Base-by-base conservation (phyloP, 1,140 invertebrate species). In the Trigoniulus corallinus region DNA sequence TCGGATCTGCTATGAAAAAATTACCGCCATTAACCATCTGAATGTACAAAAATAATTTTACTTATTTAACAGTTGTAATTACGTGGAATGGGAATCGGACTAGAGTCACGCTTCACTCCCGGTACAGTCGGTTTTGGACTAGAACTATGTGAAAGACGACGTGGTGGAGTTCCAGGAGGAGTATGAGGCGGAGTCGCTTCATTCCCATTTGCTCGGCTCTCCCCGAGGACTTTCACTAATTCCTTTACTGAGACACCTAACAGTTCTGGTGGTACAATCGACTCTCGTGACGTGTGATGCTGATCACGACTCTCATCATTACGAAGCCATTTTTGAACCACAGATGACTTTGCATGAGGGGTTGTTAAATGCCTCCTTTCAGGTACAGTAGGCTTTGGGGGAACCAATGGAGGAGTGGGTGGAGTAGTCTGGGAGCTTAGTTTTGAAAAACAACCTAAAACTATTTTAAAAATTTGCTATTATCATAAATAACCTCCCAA, bases 231-330 rank as follows among this genome's bases (percentile, higher is more conserved):
- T 60, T 83, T 81, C 1, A 86, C 81, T 39, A 87, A 61, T 51
- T 85, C 84, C 51, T 82, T 81, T 1, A 85, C 81, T 1, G 81
- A 84, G 2, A 85, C 80, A 1, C 80, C 79, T 15, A 78, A 75
- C 41, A 81, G 70, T 60, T 82, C 80, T 3, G 70, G 67, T 0
- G 79, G 76, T 53, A 79, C 68, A 59, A 7, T 44, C 7, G 7
- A 12, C 42, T 7, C 18, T 7, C 4, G 7, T 10, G 7, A 12
- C 7, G 61, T 60, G 25, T 53, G 23, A n/a, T 47, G 20, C 42
- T 37, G 23, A n/a, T n/a, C 37, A 20, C 12, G 42, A 7, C 7
- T 7, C 12, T 44, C 42, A 10, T 44, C 42, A 20, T 44, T 44
- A 20, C 18, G 12, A 4, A 26, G 25, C 13, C n/a, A n/a, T 51